phyloP scores from a whole-genome alignment of 2,797 vertebrate genomes.

The Sebastolobus alascanus region DNA sequence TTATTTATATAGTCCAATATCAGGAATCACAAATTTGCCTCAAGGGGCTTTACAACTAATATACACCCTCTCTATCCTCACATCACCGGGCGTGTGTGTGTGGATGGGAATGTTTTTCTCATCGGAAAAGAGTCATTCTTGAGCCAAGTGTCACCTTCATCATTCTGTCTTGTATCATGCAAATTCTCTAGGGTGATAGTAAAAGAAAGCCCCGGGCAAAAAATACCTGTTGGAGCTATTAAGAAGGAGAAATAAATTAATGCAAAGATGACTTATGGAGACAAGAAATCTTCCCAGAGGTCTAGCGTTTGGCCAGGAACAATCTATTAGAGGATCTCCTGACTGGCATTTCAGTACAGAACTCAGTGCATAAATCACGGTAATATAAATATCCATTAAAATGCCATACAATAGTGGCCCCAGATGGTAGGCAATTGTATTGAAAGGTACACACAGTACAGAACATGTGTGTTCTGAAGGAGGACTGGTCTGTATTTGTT shows the following conservation, averaged over 20 bases:
- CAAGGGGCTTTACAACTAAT: neutral
- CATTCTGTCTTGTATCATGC: conserved; percentile 36
- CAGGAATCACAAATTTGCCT: neutral
- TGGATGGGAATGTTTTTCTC: conserved; percentile 33
- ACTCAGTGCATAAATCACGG: conserved; percentile 50
- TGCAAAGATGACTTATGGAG: conserved; percentile 50
- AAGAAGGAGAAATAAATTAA: conserved; percentile 28
- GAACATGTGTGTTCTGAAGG: conserved; percentile 11
- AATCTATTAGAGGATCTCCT: conserved; percentile 31
- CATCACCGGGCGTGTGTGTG: neutral
- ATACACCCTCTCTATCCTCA: neutral
- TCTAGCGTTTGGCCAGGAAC: conserved; percentile 39
- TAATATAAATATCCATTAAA: conserved; percentile 37
- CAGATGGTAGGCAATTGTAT: conserved; percentile 28
- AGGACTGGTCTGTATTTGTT: conserved; percentile 37
- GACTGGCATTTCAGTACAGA: conserved; percentile 19
- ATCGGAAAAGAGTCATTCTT: conserved; percentile 49
- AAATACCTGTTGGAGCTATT: conserved; percentile 42
- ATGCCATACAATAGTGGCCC: conserved; percentile 20
- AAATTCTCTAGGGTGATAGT: conserved; percentile 21
- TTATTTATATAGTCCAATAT: conserved; percentile 4
- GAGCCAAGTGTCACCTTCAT: conserved; percentile 50
- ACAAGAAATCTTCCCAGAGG: conserved; percentile 42
- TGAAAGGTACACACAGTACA: conserved; percentile 10
- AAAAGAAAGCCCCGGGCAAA: conserved; percentile 27